Percentiles rank a stretch among this genome's conserved stretches.
phyloP scores from a whole-genome alignment of 1,140 invertebrate genomes.

The Campoletis sonorensis region DNA sequence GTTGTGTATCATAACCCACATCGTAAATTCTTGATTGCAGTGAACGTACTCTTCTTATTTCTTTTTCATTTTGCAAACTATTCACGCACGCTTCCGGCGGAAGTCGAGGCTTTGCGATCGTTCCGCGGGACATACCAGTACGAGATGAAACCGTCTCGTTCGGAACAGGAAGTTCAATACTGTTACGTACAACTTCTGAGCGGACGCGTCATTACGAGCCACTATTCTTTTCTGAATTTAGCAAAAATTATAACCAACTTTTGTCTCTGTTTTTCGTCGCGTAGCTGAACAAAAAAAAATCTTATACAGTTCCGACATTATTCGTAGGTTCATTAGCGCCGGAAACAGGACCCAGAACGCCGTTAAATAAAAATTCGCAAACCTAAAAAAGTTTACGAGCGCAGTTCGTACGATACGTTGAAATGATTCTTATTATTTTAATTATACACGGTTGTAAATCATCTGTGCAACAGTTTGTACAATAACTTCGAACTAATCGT shows the following conservation, averaged over 20 bases:
- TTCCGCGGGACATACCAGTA: slow-evolving; percentile 36
- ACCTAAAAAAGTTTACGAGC: too few relatives aligned
- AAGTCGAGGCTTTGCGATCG: slow-evolving; percentile 16
- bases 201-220: neutral
- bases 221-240: neutral
- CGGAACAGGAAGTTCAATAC: slow-evolving; percentile 18
- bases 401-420: neutral
- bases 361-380: neutral
- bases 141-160: neutral
- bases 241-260: neutral
- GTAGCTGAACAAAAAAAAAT: neutral
- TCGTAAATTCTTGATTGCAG: neutral
- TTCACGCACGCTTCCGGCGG: slow-evolving; percentile 36
- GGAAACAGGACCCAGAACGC: neutral
- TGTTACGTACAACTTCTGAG: neutral
- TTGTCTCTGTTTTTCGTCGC: neutral
- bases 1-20: slow-evolving; percentile 6
- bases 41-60: slow-evolving; percentile 51
- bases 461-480: neutral
- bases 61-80: slow-evolving; percentile 44
- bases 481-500: slow-evolving; percentile 17
- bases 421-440: neutral
- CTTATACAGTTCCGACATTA: neutral
- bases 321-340: neutral
- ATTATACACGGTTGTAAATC: neutral